Conservation (phyloP, 2,113 vertebrate genomes). For the Pogonocichla stellata region DNA sequence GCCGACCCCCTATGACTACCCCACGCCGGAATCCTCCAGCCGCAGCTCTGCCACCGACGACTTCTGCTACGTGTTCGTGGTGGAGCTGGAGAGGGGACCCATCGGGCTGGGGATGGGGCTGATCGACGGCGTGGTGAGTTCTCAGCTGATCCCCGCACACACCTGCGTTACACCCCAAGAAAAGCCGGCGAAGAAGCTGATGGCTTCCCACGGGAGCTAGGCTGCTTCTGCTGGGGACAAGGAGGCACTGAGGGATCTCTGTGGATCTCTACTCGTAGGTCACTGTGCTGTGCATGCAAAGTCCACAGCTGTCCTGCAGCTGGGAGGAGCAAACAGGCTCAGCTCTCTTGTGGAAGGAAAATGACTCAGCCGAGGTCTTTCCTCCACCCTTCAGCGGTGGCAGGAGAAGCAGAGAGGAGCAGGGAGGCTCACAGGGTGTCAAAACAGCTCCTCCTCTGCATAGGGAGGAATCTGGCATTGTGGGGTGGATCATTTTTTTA, state of each 20-base stretch:
- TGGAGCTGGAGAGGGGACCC: constrained; percentile 93
- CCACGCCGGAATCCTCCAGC: constrained; percentile 80
- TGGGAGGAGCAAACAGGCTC: not conserved
- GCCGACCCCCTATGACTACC: constrained; percentile 67
- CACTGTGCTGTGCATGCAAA: rapidly evolving
- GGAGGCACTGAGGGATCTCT: not conserved
- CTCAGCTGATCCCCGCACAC: not conserved
- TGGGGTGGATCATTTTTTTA: not conserved
- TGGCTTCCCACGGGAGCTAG: not conserved
- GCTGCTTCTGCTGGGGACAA: not conserved
- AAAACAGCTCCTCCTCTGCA: not conserved
- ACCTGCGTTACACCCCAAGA: not conserved
- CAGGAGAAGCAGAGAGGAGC: not conserved
- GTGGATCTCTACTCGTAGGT: not conserved
- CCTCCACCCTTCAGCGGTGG: not conserved
- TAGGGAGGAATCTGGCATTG: not conserved
- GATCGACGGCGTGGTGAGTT: constrained; percentile 92
- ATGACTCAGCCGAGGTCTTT: not conserved
- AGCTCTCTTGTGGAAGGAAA: not conserved
- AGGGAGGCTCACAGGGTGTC: not conserved
- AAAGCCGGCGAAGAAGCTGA: not conserved
- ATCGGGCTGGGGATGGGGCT: constrained; percentile 95
- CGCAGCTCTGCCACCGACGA: constrained; percentile 82
- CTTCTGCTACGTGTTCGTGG: constrained; percentile 89
- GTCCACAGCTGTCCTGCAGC: constrained; percentile 17